Base-by-base conservation (phyloP, 2,888 invertebrate species). In the Chorisops tibialis region DNA sequence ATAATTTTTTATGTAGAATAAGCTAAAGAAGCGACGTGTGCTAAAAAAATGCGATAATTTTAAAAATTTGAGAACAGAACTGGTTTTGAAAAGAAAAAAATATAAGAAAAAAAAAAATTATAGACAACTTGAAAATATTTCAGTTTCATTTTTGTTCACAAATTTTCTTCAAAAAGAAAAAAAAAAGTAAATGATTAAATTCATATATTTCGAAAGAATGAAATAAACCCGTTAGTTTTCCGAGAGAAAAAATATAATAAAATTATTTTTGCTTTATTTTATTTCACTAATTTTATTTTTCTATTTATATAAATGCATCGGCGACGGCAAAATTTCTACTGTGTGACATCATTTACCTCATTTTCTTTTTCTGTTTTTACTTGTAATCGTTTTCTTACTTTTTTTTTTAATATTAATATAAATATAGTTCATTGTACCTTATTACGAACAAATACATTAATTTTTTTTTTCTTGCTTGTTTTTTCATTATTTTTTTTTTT, bases 291-390 rank as follows among this genome's bases (percentile, higher is more conserved):
- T 3, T 18, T 48, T 49, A 39, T 58, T 49, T 59, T 21, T 35
- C 47, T 51, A 61, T 61, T 48, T 50, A 41, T 60, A 60, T 61
- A 61, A 65, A 65, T 65, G 65, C 65, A 65, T 65, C 65, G n/a
- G 65, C 63, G 63, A 65, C 62, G 58, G 58, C 65, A 65, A 65
- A 65, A 62, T 56, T 58, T 51, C 65, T 62, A 65, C 65, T 62
- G 62, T n/a, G n/a, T 58, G 61, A 61, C 61, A 63, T n/a, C n/a
- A n/a, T 60, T 65, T 62, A 65, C 50, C 56, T 60, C 48, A 50
- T 49, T 49, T 59, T 59, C 21, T 48, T 49, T 45, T 14, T n/a
- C n/a, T n/a, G n/a, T n/a, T 61, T 61, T 49, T 49, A n/a, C 30
- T 18, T 30, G 14, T 30, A 24, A 24, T 21, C 7, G 4, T 35